A percentile compares a stretch with the other conserved stretches of the same genome.
Evolutionary conservation across 1,140 invertebrate species (phyloP).

Genomic region (Papilio polytes): DNA sequence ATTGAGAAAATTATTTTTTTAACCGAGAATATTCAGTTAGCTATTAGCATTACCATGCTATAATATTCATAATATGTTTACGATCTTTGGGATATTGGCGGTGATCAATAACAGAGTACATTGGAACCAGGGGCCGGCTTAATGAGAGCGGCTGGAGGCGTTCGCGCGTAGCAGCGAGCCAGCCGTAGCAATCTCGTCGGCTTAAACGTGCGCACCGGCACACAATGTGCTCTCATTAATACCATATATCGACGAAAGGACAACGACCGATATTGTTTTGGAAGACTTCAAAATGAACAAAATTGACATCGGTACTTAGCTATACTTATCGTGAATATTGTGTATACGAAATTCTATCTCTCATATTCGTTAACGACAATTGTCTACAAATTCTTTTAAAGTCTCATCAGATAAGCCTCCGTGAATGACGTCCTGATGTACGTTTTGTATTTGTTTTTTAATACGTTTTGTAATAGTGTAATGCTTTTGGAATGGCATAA

Average conservation of each 20-base stretch:
- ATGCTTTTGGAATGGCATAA: too few species aligned
- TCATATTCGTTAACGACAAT: too few species aligned
- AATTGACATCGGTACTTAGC: not conserved
- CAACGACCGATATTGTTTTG: not conserved
- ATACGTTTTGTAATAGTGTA: too few species aligned
- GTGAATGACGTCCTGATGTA: too few species aligned
- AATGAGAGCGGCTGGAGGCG: conserved; percentile 76
- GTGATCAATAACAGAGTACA: conserved; percentile 68
- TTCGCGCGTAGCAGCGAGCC: conserved; percentile 73
- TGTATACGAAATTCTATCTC: too few species aligned
- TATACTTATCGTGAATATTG: not conserved
- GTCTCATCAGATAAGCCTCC: too few species aligned
- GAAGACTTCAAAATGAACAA: not conserved
- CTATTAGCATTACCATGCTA: not conserved
- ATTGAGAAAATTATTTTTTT: not conserved
- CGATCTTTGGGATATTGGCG: conserved; percentile 57
- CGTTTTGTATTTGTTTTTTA: too few species aligned
- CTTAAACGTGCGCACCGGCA: conserved; percentile 61
- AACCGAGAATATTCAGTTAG: not conserved
- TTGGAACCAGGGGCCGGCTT: conserved; percentile 59
- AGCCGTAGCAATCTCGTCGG: conserved; percentile 73
- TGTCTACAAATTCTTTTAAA: too few species aligned
- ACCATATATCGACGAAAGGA: conserved; percentile 26
- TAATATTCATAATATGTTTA: conserved; percentile 42
- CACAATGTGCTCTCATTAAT: conserved; percentile 41